phyloP scores from a whole-genome alignment of 1,140 invertebrate species.

The Conus betulinus region DNA sequence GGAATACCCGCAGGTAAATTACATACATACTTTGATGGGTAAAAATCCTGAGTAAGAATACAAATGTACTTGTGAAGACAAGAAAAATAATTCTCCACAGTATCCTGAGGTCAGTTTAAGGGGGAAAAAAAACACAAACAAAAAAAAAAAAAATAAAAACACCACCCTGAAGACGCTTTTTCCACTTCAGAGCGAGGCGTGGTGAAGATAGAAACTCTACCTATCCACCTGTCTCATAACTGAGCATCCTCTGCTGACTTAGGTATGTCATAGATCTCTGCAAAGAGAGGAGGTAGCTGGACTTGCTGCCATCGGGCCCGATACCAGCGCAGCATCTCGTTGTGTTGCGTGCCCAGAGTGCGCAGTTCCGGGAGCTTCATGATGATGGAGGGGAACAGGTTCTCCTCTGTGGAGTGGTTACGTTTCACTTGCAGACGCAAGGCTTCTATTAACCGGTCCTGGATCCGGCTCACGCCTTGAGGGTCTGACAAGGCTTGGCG shows the following conservation, averaged over 20 bases:
- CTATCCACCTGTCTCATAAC: neutral
- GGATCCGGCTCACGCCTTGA: slow-evolving; percentile 87
- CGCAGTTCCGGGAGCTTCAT: slow-evolving; percentile 87
- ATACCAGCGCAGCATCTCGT: slow-evolving; percentile 92
- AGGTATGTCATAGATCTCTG: slow-evolving; percentile 98
- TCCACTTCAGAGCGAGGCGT: too few relatives aligned
- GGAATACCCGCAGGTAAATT: neutral
- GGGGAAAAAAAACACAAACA: neutral
- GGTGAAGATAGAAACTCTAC: neutral
- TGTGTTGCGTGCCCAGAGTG: slow-evolving; percentile 88
- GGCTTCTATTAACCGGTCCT: slow-evolving; percentile 90
- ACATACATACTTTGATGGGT: slow-evolving; percentile 1
- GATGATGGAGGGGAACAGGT: slow-evolving; percentile 83
- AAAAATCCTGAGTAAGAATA: slow-evolving; percentile 22
- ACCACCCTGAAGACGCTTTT: neutral
- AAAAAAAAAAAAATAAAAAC: neutral
- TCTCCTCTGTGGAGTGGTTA: slow-evolving; percentile 78
- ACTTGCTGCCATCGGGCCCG: slow-evolving; percentile 90
- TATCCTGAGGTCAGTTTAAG: neutral
- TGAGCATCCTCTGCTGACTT: slow-evolving; percentile 81
- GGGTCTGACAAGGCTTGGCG: slow-evolving; percentile 86
- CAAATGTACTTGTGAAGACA: neutral
- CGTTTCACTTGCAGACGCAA: slow-evolving; percentile 84
- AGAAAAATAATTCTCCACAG: neutral
- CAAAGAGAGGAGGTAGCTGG: slow-evolving; percentile 92